Conservation (phyloP, 2,797 vertebrate species). For the Hippocampus kuda region DNA sequence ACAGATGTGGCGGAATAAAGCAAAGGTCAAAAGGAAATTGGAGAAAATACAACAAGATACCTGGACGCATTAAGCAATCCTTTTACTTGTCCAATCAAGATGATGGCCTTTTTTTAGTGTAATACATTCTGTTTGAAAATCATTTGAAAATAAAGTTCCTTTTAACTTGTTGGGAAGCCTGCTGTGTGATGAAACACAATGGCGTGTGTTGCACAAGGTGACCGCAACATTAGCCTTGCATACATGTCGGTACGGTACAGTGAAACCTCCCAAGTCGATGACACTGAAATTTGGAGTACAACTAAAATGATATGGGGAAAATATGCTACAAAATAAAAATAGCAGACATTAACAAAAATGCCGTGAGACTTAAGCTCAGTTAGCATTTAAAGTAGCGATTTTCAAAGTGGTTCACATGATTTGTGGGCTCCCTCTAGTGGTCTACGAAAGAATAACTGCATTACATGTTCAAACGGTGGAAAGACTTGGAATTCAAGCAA, state of each 20-base stretch:
- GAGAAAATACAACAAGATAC: not conserved
- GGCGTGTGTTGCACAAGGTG: not conserved
- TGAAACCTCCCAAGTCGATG: no score
- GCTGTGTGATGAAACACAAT: constrained; percentile 14
- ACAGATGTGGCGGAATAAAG: not conserved
- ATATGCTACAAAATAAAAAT: not conserved
- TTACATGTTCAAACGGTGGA: not conserved
- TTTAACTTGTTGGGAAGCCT: constrained; percentile 28
- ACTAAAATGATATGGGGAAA: no score
- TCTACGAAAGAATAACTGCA: not conserved
- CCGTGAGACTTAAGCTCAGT: no score
- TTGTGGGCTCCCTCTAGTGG: not conserved
- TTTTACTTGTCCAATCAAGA: constrained; percentile 18
- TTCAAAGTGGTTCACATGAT: no score
- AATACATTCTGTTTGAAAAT: constrained; percentile 30
- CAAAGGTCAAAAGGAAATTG: not conserved
- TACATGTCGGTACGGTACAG: not conserved
- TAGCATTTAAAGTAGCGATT: no score
- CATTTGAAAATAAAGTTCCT: constrained; percentile 60
- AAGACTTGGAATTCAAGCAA: no score
- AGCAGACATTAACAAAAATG: not conserved
- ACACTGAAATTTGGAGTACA: no score
- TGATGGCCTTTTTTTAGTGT: constrained; percentile 21
- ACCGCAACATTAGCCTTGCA: no score
- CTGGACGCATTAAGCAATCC: no score